Evolutionary conservation across 2,888 invertebrate genomes (phyloP), one percentile per base, ranked within the genome.

Genomic region (Meloe dianella): DNA sequence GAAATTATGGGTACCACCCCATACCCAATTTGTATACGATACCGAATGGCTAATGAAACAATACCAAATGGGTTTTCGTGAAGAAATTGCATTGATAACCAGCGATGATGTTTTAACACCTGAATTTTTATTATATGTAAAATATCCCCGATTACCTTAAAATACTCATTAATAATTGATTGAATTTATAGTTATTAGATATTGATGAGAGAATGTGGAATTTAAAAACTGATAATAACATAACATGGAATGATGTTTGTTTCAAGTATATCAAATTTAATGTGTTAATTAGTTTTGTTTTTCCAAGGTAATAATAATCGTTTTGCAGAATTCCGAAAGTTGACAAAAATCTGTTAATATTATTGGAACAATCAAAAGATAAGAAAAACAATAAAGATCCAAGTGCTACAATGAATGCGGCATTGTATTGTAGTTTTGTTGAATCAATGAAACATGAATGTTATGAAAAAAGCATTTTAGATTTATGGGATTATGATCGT

Each of bases 1-100:
- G 76, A 90, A 90, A 76, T 82, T 93, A 72, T 93, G 93, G 93
- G 89, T 92, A 24, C 92, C 92, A 12, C 88, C 88, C 54, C 87
- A 91, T 54, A 91, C 92, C 0, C 87, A 90, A 68, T 93, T 91
- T 79, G 86, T 88, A 51, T 80, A 83, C 71, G 90, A 92, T 74
- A 90, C 92, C 5, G 88, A 91, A 75, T 92, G 92, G 92, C 86
- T 91, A 66, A 88, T 91, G 79, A 83, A 87, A 20, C 89, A 88
- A 67, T 90, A 91, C 81, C 87, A 89, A 66, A 88, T 87, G 61
- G 89, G 88, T 10, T 87, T 89, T 76, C 85, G 91, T 69, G 79
- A 88, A 14, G 89, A 92, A 82, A 85, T 83, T 68, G 81, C 90
- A 60, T 85, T 92, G 71, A 81, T 91, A 61, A 88, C 88, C 59